Percentiles rank a stretch among this genome's conserved stretches.
phyloP scores from a whole-genome alignment of 53 echinoderm and acorn worm species.

The Zoroaster sp. region DNA sequence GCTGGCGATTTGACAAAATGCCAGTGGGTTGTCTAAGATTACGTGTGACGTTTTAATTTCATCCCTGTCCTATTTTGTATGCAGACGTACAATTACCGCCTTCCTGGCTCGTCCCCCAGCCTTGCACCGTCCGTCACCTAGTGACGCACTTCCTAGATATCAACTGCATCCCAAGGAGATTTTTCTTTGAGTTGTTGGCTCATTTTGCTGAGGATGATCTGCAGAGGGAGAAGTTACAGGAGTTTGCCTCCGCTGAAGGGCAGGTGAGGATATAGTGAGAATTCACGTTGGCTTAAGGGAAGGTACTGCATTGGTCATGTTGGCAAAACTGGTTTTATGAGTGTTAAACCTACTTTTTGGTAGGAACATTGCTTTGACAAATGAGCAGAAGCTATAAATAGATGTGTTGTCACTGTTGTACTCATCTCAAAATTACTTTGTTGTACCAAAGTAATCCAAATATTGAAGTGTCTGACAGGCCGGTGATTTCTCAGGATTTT shows the following conservation, averaged over 20 bases:
- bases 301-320: too few species aligned
- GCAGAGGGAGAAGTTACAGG: slow-evolving; percentile 87
- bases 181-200: slow-evolving; percentile 90
- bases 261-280: slow-evolving; percentile 82
- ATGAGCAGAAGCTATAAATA: too few species aligned
- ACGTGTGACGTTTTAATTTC: background rate
- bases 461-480: too few species aligned
- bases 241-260: slow-evolving; percentile 92
- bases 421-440: too few species aligned
- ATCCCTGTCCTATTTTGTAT: background rate
- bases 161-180: slow-evolving; percentile 87
- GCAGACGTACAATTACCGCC: slow-evolving; percentile 75
- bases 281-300: too few species aligned
- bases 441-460: too few species aligned
- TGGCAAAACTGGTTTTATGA: too few species aligned
- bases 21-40: background rate
- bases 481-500: too few species aligned
- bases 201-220: slow-evolving; percentile 80
- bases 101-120: slow-evolving; percentile 69
- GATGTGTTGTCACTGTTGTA: too few species aligned
- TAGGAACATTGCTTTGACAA: background rate
- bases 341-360: background rate
- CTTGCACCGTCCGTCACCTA: slow-evolving; percentile 74
- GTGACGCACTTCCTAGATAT: slow-evolving; percentile 90
- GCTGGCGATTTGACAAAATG: background rate